A percentile compares a stretch with the other conserved stretches of the same genome.
phyloP scores from a whole-genome alignment of 1,140 invertebrate species.

The Agrilus planipennis region DNA sequence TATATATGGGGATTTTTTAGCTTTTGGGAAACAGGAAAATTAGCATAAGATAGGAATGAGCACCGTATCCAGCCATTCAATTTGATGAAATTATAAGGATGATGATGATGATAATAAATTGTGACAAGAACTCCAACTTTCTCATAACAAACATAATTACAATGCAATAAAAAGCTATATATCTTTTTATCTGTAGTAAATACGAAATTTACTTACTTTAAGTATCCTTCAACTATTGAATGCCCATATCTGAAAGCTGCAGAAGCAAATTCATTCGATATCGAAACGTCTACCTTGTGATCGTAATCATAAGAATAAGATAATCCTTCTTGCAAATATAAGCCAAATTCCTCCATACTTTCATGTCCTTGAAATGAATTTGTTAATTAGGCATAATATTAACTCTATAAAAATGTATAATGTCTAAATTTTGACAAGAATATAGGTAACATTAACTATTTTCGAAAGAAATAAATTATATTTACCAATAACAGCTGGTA shows the following conservation, averaged over 20 bases:
- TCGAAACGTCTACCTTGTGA: constrained; percentile 50
- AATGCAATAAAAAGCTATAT: constrained; percentile 4
- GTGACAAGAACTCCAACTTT: too few species aligned
- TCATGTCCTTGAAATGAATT: constrained; percentile 32
- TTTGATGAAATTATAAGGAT: too few species aligned
- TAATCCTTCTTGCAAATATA: constrained; percentile 32
- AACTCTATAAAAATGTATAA: background rate
- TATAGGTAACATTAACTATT: too few species aligned
- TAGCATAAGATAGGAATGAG: too few species aligned
- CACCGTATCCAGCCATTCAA: too few species aligned
- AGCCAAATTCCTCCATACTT: constrained; percentile 41
- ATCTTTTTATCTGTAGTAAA: background rate
- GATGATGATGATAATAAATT: too few species aligned
- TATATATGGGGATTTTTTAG: too few species aligned
- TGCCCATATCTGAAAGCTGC: constrained; percentile 84
- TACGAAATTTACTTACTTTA: constrained; percentile 27
- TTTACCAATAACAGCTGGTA: constrained; percentile 73
- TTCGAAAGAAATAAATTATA: too few species aligned
- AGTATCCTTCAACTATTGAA: constrained; percentile 43
- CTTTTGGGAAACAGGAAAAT: too few species aligned
- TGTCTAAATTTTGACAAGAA: too few species aligned
- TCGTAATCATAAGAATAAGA: constrained; percentile 43
- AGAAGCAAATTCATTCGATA: constrained; percentile 77
- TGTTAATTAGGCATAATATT: background rate
- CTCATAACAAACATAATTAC: too few species aligned